These are phyloP conservation scores for Kryptolebias ocellatus DNA, from an alignment of 2,797 vertebrate species.

Conservation along the genomic window DNA sequence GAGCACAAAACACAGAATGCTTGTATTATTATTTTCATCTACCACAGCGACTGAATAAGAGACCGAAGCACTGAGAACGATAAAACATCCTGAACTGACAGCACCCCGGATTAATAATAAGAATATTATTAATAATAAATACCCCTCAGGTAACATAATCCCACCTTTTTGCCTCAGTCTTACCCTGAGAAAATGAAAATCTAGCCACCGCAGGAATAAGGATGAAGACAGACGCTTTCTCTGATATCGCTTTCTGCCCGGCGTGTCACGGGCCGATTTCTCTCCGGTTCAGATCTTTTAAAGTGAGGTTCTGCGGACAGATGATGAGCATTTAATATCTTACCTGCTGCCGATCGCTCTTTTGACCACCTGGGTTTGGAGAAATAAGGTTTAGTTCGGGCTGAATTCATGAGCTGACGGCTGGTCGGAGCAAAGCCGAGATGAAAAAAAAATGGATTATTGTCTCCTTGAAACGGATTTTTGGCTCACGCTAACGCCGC, in stretches of 20 bases:
- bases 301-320: not conserved
- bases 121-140: slow-evolving; percentile 5
- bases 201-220: slow-evolving; percentile 6
- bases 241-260: not conserved
- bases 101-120: slow-evolving; percentile 38
- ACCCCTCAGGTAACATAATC: slow-evolving; percentile 13
- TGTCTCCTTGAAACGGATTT: too few relatives aligned
- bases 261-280: too few relatives aligned
- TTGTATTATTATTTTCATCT: slow-evolving; percentile 66
- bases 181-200: slow-evolving; percentile 17
- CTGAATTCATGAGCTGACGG: not conserved
- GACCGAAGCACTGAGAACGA: slow-evolving; percentile 80
- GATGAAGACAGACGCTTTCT: slow-evolving; percentile 13
- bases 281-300: not conserved
- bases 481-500: too few relatives aligned
- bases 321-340: not conserved
- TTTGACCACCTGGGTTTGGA: not conserved
- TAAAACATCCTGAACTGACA: slow-evolving; percentile 66
- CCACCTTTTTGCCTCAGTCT: slow-evolving; percentile 14
- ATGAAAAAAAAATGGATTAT: too few relatives aligned
- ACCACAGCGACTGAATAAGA: slow-evolving; percentile 77
- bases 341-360: not conserved
- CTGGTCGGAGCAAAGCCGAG: too few relatives aligned
- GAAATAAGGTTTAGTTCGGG: not conserved
- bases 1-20: slow-evolving; percentile 76